Evolutionary conservation across 2,113 vertebrate genomes (phyloP).

Genomic region (Isurus oxyrinchus): DNA sequence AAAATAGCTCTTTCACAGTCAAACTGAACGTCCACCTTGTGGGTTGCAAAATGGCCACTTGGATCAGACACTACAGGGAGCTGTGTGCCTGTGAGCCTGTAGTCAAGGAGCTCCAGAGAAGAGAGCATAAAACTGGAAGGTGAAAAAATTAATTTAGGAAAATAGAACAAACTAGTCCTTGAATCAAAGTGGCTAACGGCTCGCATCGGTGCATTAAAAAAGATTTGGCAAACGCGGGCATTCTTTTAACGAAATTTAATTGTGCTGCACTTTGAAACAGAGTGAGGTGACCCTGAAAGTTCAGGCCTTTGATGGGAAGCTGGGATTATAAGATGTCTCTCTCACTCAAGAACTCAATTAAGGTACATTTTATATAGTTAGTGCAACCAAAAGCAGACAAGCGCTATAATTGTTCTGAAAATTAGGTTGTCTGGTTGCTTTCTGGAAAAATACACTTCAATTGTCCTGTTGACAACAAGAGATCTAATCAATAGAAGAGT

Average conservation of each 20-base stretch:
- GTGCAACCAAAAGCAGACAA: not conserved
- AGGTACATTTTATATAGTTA: conserved; percentile 1
- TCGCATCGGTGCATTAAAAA: not conserved
- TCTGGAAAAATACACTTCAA: not conserved
- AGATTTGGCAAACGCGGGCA: not conserved
- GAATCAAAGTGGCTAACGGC: not conserved
- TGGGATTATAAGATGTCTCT: not conserved
- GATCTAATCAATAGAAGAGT: not conserved
- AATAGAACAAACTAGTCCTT: not conserved
- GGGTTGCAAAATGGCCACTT: not conserved
- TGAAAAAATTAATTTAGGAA: not conserved
- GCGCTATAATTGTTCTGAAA: not conserved
- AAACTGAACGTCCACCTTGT: not conserved
- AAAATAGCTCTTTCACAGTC: not conserved
- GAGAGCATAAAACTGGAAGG: not conserved
- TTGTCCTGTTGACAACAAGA: conserved; percentile 1
- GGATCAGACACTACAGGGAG: not conserved
- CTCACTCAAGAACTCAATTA: conserved; percentile 15
- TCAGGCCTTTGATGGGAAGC: not conserved
- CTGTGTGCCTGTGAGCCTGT: not conserved
- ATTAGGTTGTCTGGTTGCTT: not conserved
- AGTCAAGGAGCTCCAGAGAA: not conserved
- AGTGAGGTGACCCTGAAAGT: not conserved
- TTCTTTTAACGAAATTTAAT: not conserved
- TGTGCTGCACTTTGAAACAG: not conserved